phyloP scores from a whole-genome alignment of 2,888 invertebrate species.

The Troides oblongomaculatus region DNA sequence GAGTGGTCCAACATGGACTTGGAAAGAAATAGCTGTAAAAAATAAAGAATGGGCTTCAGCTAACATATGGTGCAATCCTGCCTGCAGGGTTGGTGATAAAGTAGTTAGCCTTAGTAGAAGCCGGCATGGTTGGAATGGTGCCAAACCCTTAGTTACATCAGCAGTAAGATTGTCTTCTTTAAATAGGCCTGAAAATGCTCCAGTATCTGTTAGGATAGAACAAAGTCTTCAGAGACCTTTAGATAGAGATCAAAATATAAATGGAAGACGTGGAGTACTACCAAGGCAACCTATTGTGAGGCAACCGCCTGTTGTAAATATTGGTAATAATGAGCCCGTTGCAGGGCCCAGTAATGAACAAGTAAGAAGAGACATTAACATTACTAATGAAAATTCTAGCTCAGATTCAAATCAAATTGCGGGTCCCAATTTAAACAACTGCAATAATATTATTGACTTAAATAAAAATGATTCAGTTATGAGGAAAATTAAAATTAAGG shows the following conservation, averaged over 20 bases:
- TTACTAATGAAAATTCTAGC: conserved; percentile 47
- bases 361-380: conserved; percentile 38
- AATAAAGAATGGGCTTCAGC: conserved; percentile 90
- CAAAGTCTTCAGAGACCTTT: conserved; percentile 74
- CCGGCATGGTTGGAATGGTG: conserved; percentile 76
- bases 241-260: conserved; percentile 86
- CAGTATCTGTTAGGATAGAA: conserved; percentile 71
- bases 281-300: conserved; percentile 58
- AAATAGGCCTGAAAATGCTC: conserved; percentile 65
- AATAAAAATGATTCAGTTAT: conserved; percentile 59
- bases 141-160: conserved; percentile 77
- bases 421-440: conserved; percentile 48
- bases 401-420: conserved; percentile 42
- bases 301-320: conserved; percentile 45
- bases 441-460: conserved; percentile 44
- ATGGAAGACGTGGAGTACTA: conserved; percentile 83
- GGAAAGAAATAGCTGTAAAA: conserved; percentile 87
- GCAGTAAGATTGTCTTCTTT: conserved; percentile 72
- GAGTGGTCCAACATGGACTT: conserved; percentile 85
- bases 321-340: conserved; percentile 54
- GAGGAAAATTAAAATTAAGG: conserved; percentile 67
- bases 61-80: conserved; percentile 96
- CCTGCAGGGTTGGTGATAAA: conserved; percentile 88
- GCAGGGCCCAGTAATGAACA: conserved; percentile 72
- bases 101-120: conserved; percentile 86